Base-by-base conservation (phyloP, 2,113 vertebrate species). In the Cervus canadensis region DNA sequence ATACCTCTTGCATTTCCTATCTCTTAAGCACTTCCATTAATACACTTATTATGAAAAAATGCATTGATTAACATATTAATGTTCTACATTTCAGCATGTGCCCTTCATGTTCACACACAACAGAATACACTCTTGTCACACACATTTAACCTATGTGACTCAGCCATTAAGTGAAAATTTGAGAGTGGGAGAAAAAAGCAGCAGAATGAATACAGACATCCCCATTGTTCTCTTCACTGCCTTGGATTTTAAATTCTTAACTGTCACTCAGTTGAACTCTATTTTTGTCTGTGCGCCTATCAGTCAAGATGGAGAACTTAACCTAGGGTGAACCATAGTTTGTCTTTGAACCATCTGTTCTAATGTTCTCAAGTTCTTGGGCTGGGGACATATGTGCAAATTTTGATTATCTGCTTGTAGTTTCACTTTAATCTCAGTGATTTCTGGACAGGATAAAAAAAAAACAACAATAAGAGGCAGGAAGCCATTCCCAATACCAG, bases 1-100 rank as follows among this genome's bases (percentile, higher is more conserved):
- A 92, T 81, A 93, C 74, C 92, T 98, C 50, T 40, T 93, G 67
- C 50, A 89, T 40, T 52, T 92, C 92, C 67, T 88, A 28, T 67
- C 36, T 21, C 45, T 82, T 90, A 67, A 67, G 96, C 23, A 67
- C 62, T 85, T 93, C 54, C 76, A 94, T 96, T 97, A 74, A 94
- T 83, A 82, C 74, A 40, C 67, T 90, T 92, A 94, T 91, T 95
- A 5, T 21, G 67, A 92, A 96, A 95, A 94, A 43, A 28, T 57
- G 96, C 74, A 30, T 56, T 95, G 84, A 97, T 92, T 95, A 97
- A 60, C 67, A 97, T 95, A 96, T 96, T 93, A 96, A 95, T 52
- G 89, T 95, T 91, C 78, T 78, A 14, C 74, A 79, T 87, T 45
- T 52, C 93, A 96, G 54, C 85, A 60, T 30, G 84, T 67, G 56